Base-by-base conservation (phyloP, 2,113 vertebrate genomes). In the Anguilla japonica region DNA sequence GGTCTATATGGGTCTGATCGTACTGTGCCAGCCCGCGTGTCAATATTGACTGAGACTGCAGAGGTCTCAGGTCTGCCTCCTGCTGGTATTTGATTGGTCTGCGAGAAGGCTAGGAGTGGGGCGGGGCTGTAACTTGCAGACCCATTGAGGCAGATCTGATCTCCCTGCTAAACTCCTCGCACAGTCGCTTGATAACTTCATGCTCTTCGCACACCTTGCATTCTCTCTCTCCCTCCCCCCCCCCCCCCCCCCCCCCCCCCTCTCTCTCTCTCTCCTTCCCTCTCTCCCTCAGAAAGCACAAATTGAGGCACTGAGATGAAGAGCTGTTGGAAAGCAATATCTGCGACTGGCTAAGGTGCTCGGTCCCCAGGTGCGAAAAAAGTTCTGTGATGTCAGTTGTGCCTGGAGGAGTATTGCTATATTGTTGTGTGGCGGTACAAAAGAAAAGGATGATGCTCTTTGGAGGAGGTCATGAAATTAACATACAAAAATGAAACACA, bases 301-400 rank as follows among this genome's bases (percentile, higher is more conserved):
- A 0, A 86, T 90, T 89, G 88, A 91, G 90, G 15, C 3, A 87
- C 90, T 89, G 89, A 91, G 90, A 89, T 84, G 82, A 92, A 89
- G 89, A 75, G 88, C 82, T 89, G 78, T 86, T 92, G 91, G 86
- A 85, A 88, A 92, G 90, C 88, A 81, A 88, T 91, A 91, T 90
- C 91, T 80, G 81, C 81, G 39, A 87, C 87, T 84, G 85, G 83
- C 90, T 85, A 87, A 90, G 92, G 88, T 92, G 90, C 87, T 93
- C 93, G 92, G 90, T 91, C 91, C 84, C 83, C 86, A 89, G 90
- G 83, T 79, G 86, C 90, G 89, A 89, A 90, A 91, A 89, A 90
- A 86, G 88, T 93, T 87, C 91, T 92, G 91, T 94, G 94, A 93
- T 93, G 93, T 93, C 88, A 93, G 93, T 95, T 93, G 91, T 88